A percentile compares a stretch with the other conserved stretches of the same genome.
These are phyloP conservation scores for Silurus aristotelis DNA, from an alignment of 2,797 vertebrate species.

Conservation along the genomic window DNA sequence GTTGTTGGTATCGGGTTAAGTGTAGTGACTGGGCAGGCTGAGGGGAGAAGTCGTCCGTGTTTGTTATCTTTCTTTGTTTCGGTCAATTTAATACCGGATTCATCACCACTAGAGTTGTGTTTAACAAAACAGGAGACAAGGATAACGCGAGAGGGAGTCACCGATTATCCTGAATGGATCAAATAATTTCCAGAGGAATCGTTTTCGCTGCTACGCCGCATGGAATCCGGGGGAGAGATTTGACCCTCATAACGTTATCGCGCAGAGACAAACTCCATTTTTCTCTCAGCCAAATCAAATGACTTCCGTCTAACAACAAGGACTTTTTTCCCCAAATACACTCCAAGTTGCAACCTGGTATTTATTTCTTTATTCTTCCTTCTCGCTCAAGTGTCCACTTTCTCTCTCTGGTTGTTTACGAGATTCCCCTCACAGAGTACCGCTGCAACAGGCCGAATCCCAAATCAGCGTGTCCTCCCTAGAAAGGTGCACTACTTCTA, in stretches of 20 bases:
- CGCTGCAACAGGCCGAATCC: not conserved
- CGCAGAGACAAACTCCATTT: constrained; percentile 45
- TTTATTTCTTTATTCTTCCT: not conserved
- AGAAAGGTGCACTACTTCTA: not conserved
- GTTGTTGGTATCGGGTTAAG: not conserved
- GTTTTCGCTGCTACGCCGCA: constrained; percentile 53
- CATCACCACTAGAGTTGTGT: not conserved
- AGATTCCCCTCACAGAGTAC: not conserved
- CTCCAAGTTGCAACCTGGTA: constrained; percentile 15
- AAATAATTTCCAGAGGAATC: constrained; percentile 37
- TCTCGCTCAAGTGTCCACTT: not conserved
- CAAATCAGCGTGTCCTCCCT: not conserved
- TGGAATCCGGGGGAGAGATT: constrained; percentile 61
- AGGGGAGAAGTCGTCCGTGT: not conserved
- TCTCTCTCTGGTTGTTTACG: not conserved
- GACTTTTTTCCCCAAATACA: not conserved
- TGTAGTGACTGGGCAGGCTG: not conserved
- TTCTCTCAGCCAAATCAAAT: constrained; percentile 37
- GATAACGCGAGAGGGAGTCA: constrained; percentile 38
- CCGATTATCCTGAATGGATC: constrained; percentile 70
- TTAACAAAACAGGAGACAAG: not conserved
- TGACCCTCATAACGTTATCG: constrained; percentile 60
- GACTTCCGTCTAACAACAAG: constrained; percentile 27
- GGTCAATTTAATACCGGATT: not conserved
- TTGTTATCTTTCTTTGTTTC: no score